These are phyloP conservation scores for Drosophila mimica DNA, from an alignment of 2,888 invertebrate genomes.

Conservation along the genomic window DNA sequence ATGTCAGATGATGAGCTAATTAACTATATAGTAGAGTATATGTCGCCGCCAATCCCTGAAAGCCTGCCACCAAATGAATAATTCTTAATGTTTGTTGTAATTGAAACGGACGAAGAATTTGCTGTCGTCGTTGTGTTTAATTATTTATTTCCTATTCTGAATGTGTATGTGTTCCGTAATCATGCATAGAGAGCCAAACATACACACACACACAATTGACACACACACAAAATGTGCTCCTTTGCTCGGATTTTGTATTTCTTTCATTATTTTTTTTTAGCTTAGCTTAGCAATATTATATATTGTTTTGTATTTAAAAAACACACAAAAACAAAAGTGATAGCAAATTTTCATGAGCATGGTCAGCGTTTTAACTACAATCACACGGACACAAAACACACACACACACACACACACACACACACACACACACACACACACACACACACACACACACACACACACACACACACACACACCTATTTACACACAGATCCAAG, in stretches of 20 bases:
- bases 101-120: constrained; percentile 1
- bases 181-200: constrained; percentile 24
- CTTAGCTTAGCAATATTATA: constrained; percentile 38
- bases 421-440: constrained; percentile 13
- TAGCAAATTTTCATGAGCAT: constrained; percentile 70
- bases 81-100: constrained; percentile 57
- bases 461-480: constrained; percentile 9
- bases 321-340: constrained; percentile 58
- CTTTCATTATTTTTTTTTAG: constrained; percentile 27
- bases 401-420: constrained; percentile 18
- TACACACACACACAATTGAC: constrained; percentile 31
- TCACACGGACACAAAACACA: constrained; percentile 29
- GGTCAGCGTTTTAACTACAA: constrained; percentile 70
- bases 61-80: constrained; percentile 75
- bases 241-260: neutral
- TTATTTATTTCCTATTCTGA: constrained; percentile 46
- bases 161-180: constrained; percentile 38
- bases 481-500: constrained; percentile 29
- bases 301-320: constrained; percentile 42
- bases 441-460: constrained; percentile 4
- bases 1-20: constrained; percentile 16
- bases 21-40: constrained; percentile 7
- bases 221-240: constrained; percentile 1
- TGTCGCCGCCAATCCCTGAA: constrained; percentile 38
- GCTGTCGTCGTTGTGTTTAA: constrained; percentile 15